These are phyloP conservation scores for Callosobruchus maculatus DNA, from an alignment of 2,888 invertebrate genomes.

Conservation along the genomic window DNA sequence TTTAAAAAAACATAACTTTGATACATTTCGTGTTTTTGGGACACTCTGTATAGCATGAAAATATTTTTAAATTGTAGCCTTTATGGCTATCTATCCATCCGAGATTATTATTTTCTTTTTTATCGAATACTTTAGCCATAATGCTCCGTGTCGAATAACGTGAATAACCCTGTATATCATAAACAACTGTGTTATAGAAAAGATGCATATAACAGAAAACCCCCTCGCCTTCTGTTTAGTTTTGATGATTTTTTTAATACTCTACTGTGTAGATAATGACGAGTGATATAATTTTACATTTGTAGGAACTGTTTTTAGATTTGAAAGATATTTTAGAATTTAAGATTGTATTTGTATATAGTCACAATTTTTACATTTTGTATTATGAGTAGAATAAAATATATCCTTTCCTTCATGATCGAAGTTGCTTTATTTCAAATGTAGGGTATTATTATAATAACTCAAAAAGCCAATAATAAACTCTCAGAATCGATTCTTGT, in stretches of 20 bases:
- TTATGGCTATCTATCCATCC: no score
- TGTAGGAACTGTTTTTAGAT: neutral
- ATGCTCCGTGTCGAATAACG: no score
- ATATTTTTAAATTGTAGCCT: no score
- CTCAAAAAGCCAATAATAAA: neutral
- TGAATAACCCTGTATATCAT: no score
- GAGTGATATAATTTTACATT: neutral
- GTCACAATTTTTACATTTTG: neutral
- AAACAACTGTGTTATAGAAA: no score
- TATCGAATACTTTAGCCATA: no score
- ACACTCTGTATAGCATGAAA: no score
- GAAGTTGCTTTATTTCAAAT: neutral
- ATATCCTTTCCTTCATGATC: neutral
- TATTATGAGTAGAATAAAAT: neutral
- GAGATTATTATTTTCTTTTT: no score
- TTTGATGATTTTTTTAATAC: neutral
- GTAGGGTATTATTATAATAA: neutral
- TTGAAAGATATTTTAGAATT: neutral
- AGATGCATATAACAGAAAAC: no score
- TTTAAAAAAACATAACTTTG: no score
- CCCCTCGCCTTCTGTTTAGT: neutral
- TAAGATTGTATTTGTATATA: neutral
- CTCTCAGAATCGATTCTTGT: neutral
- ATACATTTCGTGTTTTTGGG: no score
- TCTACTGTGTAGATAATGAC: neutral